phyloP scores from a whole-genome alignment of 2,888 invertebrate species.

The Dilophus febrilis region DNA sequence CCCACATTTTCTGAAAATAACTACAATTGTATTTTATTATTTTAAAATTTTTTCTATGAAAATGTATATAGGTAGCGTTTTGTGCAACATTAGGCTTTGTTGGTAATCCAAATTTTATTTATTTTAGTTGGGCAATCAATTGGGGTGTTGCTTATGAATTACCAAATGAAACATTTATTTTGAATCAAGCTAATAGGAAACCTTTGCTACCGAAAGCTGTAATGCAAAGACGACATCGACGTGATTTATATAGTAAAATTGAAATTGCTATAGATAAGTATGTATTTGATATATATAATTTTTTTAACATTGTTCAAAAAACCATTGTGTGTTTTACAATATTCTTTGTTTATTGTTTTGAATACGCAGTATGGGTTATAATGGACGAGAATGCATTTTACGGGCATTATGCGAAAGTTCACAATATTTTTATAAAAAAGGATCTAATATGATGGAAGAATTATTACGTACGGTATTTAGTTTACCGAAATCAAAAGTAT shows the following conservation, averaged over 20 bases:
- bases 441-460: constrained; percentile 48
- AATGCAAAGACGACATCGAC: constrained; percentile 40
- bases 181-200: constrained; percentile 20
- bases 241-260: constrained; percentile 50
- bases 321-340: too few relatives aligned
- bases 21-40: too few relatives aligned
- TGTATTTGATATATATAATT: constrained; percentile 18
- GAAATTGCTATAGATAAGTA: constrained; percentile 54
- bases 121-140: constrained; percentile 46
- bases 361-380: constrained; percentile 52
- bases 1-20: too few relatives aligned
- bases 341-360: neutral
- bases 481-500: constrained; percentile 44
- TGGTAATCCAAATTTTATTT: constrained; percentile 38
- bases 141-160: constrained; percentile 53
- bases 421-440: constrained; percentile 41
- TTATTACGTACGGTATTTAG: constrained; percentile 55
- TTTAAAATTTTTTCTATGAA: too few relatives aligned
- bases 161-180: constrained; percentile 37
- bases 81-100: constrained; percentile 42
- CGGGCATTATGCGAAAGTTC: constrained; percentile 58
- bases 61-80: constrained; percentile 33
- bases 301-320: neutral
- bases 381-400: constrained; percentile 51
- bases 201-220: constrained; percentile 25